Conservation (phyloP, 2,113 vertebrate genomes). For the Paradisaea rubra region DNA sequence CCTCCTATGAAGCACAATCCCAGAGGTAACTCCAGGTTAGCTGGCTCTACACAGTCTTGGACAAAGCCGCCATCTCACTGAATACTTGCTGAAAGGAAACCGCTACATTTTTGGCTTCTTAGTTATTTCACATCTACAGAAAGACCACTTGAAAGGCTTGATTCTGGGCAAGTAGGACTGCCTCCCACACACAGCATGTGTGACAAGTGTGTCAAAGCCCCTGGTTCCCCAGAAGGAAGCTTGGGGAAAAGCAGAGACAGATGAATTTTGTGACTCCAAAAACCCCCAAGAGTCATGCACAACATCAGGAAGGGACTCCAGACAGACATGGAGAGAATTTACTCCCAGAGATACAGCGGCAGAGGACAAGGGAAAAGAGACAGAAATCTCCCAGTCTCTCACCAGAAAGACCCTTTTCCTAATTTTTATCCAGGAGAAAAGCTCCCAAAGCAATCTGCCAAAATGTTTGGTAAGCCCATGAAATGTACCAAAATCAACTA, state of each 20-base stretch:
- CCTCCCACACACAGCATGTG: not conserved
- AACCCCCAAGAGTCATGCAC: not conserved
- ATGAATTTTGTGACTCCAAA: not conserved
- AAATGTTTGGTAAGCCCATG: not conserved
- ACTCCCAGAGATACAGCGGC: fast-evolving
- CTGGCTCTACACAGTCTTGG: not conserved
- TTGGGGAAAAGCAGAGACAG: not conserved
- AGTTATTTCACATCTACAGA: not conserved
- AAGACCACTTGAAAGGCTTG: not conserved
- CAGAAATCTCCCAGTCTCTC: not conserved
- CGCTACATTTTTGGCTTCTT: not conserved
- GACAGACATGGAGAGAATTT: not conserved
- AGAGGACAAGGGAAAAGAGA: not conserved
- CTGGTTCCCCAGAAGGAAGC: not conserved
- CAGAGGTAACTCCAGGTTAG: not conserved
- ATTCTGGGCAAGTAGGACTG: not conserved
- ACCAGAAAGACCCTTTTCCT: not conserved
- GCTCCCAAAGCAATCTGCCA: not conserved
- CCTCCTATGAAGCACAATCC: not conserved
- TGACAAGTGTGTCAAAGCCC: not conserved
- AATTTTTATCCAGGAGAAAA: not conserved
- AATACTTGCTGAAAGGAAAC: not conserved
- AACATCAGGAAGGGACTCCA: not conserved
- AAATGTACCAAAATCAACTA: not conserved
- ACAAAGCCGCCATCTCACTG: not conserved